Base-by-base conservation (phyloP, 30 jellyfish, hydroid and myxozoan genomes). In the Calvadosia cruxmelitensis region DNA sequence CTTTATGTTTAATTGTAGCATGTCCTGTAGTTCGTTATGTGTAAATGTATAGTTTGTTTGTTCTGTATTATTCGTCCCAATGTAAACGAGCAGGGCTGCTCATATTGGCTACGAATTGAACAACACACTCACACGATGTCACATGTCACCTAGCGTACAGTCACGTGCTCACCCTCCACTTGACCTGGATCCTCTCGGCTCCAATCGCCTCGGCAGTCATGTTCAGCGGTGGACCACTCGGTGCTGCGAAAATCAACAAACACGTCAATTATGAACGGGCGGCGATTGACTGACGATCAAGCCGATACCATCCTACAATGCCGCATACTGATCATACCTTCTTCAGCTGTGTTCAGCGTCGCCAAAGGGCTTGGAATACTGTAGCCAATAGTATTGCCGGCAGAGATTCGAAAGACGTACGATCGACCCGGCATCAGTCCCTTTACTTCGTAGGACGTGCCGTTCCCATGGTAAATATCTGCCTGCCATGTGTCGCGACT, bases 151-250 rank as follows among this genome's bases (percentile, higher is more conserved):
- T 49, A 52, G 28, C 7, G 28, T 52, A 52, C 26, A 52, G n/a
- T n/a, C n/a, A 52, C 61, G 29, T 2, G 31, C 33, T 57, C 77
- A 86, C 96, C 82, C 72, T 63, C 96, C 96, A 86, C 36, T 52
- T 70, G 24, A 86, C 86, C 48, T 34, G 69, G 0, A 86, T 71
- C 53, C 70, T 74, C 34, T 86, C 86, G 61, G 62, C 64, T 1
- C 86, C 70, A 30, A 74, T 68, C 7, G 94, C 91, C 25, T 27
- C 50, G 1, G 64, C 86, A 0, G 93, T 27, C 28, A 86, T 86
- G 74, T 86, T 74, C 75, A 20, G 13, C 0, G 96, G 96, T 27
- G 96, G 83, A 32, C 84, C 68, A 0, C 93, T 69, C 35, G 96
- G 96, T 16, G 92, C 96, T 86, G 75, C 3, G 20, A 10, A 42